Base-by-base conservation (phyloP, 2,888 invertebrate genomes). In the Aphrophora alni region DNA sequence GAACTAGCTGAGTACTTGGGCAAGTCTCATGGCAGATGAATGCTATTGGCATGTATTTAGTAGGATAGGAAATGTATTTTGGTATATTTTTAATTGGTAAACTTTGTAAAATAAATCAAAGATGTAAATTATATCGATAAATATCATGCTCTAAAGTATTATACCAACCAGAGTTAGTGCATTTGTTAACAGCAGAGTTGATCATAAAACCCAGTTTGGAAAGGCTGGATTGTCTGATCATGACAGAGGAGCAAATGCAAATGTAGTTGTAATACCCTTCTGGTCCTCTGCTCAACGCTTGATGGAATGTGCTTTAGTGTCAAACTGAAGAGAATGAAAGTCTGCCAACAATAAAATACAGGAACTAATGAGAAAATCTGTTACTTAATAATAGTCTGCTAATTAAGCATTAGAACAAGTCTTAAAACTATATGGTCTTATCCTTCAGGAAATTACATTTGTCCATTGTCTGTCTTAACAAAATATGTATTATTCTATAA, bases 161-260 rank as follows among this genome's bases (percentile, higher is more conserved):
- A 21, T 38, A 74, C 74, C n/a, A 14, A 74, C 74, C 74, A 25
- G 71, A 17, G n/a, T 71, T 26, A 28, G 71, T 71, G 71, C 78
- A 28, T 70, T 84, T 84, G 80, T 83, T 84, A 51, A 84, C 84
- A 27, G 84, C 84, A 24, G 85, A 91, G 86, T 92, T 92, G 84
- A 92, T 89, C 88, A 92, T 92, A 85, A 90, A 90, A 68, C 92
- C 91, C 83, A 92, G 90, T 87, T 91, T 91, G 79, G 92, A 91
- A 87, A 92, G 90, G 88, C 92, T 92, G 83, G 92, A 90, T 87
- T 92, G 92, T 83, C 92, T 90, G 88, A 91, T 91, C 87, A 92
- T 89, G 59, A 2, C 59, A 59, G 14, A 59, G 21, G 5, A 59
- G 2, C 4, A 21, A 59, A 59, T 5, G n/a, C 1, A 59, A 59